Evolutionary conservation across 2,797 vertebrate genomes (phyloP).

Genomic region (Syngnathus acus): DNA sequence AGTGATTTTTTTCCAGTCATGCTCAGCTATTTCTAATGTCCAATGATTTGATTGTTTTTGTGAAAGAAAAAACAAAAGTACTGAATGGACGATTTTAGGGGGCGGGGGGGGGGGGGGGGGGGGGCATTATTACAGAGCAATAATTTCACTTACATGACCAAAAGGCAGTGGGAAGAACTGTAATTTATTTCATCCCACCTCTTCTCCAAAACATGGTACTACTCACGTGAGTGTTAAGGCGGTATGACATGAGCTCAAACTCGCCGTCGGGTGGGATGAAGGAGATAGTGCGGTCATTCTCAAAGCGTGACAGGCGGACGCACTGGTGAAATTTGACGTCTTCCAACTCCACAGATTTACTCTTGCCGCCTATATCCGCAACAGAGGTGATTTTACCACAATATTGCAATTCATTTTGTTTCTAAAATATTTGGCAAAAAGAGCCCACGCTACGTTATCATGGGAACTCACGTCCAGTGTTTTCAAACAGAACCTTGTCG

Average conservation of each 20-base stretch:
- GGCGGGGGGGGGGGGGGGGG: too few relatives aligned
- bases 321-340: slow-evolving; percentile 95
- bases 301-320: slow-evolving; percentile 89
- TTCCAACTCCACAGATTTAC: slow-evolving; percentile 90
- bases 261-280: slow-evolving; percentile 91
- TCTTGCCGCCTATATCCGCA: slow-evolving; percentile 79
- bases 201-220: background rate
- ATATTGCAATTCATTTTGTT: background rate
- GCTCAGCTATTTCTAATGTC: too few relatives aligned
- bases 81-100: too few relatives aligned
- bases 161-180: too few relatives aligned
- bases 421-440: background rate
- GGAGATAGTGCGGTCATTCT: slow-evolving; percentile 91
- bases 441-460: background rate
- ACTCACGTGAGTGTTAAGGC: slow-evolving; percentile 88
- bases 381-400: background rate
- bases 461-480: slow-evolving; percentile 91
- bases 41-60: too few relatives aligned
- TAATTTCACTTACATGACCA: too few relatives aligned
- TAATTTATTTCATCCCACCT: too few relatives aligned
- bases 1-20: background rate
- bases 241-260: slow-evolving; percentile 93
- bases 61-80: too few relatives aligned
- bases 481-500: slow-evolving; percentile 97
- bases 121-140: too few relatives aligned